Evolutionary conservation across 2,113 vertebrate species (phyloP).

Genomic region (Varanus komodoensis): DNA sequence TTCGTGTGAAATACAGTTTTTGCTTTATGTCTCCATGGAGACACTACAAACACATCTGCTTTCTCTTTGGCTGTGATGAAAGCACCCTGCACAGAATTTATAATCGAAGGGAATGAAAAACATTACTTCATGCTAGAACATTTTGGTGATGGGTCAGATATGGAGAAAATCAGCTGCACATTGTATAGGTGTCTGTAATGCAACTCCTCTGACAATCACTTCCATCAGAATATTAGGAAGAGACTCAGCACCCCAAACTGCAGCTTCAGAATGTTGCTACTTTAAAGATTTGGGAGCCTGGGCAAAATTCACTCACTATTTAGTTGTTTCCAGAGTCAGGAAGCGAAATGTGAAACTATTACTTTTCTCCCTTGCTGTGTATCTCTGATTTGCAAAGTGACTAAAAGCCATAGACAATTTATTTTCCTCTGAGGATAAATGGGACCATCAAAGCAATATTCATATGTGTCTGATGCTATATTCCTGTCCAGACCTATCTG

Average conservation of each 20-base stretch:
- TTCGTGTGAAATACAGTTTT: conserved; percentile 46
- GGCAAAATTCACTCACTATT: conserved; percentile 3
- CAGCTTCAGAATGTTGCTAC: not conserved
- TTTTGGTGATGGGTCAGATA: conserved; percentile 14
- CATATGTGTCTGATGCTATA: not conserved
- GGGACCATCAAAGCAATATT: not conserved
- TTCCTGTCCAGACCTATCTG: not conserved
- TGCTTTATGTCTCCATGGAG: conserved; percentile 74
- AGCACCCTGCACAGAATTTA: conserved; percentile 47
- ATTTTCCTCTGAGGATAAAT: not conserved
- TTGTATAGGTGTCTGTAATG: not conserved
- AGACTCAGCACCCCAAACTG: not conserved
- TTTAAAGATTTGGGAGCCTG: not conserved
- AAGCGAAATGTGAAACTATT: not conserved
- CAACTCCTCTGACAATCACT: not conserved
- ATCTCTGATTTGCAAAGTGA: not conserved
- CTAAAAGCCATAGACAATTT: not conserved
- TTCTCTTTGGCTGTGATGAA: conserved; percentile 43
- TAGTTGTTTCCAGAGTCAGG: not conserved
- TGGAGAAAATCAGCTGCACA: conserved; percentile 1
- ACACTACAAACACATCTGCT: conserved; percentile 75
- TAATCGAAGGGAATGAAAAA: conserved; percentile 31
- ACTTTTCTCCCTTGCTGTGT: not conserved
- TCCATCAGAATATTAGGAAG: not conserved
- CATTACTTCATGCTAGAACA: conserved; percentile 26